Conservation (phyloP, 2,797 vertebrate species). For the Nyctibius grandis region DNA sequence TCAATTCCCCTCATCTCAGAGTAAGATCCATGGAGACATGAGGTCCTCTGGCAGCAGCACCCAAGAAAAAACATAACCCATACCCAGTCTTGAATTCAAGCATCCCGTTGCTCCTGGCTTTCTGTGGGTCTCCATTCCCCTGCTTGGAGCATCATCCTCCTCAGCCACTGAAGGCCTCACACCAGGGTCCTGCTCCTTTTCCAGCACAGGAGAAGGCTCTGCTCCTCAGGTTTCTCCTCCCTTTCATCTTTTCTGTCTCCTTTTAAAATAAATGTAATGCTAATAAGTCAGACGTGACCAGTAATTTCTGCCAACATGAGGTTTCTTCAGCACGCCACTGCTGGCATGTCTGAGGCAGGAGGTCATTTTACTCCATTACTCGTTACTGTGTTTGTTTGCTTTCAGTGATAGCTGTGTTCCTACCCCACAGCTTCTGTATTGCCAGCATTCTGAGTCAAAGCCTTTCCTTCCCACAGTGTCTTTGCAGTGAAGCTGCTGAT, state of each 20-base stretch:
- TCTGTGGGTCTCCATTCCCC: neutral
- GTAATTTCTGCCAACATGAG: neutral
- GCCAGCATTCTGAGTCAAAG: neutral
- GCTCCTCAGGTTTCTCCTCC: neutral
- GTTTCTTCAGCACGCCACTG: neutral
- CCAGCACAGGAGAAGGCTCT: neutral
- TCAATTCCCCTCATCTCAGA: neutral
- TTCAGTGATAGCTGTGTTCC: neutral
- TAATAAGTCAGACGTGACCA: neutral
- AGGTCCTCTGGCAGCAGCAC: neutral
- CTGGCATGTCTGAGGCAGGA: neutral
- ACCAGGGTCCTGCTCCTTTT: neutral
- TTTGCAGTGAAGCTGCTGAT: neutral
- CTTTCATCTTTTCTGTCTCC: neutral
- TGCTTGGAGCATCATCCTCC: neutral
- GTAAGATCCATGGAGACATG: neutral
- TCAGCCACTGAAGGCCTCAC: neutral
- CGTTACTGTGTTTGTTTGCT: neutral
- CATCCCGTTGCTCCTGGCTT: neutral
- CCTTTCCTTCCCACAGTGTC: neutral
- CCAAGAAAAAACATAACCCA: neutral
- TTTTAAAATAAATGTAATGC: neutral
- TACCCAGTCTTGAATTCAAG: neutral
- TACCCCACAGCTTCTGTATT: neutral
- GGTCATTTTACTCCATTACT: neutral